Evolutionary conservation across 1,140 invertebrate genomes (phyloP), one percentile per base, ranked within the genome.

Genomic region (Lepidurus apus): DNA sequence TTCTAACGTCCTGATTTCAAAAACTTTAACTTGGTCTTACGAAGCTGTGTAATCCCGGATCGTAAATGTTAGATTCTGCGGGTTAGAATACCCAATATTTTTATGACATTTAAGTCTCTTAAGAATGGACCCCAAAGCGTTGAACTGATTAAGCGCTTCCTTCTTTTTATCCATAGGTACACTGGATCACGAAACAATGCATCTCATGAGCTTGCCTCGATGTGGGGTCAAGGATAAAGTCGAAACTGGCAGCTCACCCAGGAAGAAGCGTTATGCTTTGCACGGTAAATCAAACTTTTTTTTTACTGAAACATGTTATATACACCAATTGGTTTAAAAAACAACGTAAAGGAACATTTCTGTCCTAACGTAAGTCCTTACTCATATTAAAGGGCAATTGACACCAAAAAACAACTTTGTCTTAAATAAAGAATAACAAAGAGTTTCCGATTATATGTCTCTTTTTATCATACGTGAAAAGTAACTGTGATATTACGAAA

Each of bases 221-320:
- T 96, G 94, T 83, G 94, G 94, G 80, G 93, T 95, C 1, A 89
- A 91, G 84, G 93, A 96, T 85, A 93, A 93, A 86, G 90, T 95
- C 17, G 93, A 92, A 73, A 90, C 89, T 47, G 92, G 90, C 24
- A 87, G 87, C 42, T 89, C 92, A 81, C 90, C 89, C 79, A 89
- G 93, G 81, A 91, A 92, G 26, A 84, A 95, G 85, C 87, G 94
- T 85, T 95, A 95, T 83, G 93, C 93, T 45, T 87, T 95, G 79
- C 93, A 95, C 90, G 93, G 93, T 91, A 87, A 85, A 82, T 81
- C 76, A 17, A 78, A 53, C 42, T 8, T 9, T 76, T 24, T 47
- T 47, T n/a, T n/a, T n/a, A 17, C n/a, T 74, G 21, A 13, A 6
- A 21, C 45, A 9, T 47, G 45, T 10, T n/a, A 13, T 53, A 53